Percentiles rank a stretch among this genome's conserved stretches.
Evolutionary conservation across 2,113 vertebrate genomes (phyloP).

Genomic region (Clarias gariepinus): DNA sequence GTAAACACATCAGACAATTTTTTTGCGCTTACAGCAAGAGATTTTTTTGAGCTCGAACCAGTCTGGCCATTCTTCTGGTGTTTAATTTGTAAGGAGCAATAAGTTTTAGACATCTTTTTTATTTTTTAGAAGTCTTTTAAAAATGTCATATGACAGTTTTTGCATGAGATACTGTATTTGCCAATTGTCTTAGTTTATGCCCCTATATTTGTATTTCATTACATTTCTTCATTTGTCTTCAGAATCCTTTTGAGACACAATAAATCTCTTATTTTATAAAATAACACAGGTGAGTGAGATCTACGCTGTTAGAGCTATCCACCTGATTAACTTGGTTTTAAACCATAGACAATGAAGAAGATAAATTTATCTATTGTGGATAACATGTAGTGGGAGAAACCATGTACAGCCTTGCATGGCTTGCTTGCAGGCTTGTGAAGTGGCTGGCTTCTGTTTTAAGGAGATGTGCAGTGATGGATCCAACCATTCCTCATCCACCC

Average conservation of each 20-base stretch:
- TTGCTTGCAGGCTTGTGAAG: conserved; percentile 23
- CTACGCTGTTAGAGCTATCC: background rate
- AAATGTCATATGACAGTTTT: background rate
- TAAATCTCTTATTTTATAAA: conserved; percentile 6
- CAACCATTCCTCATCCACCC: conserved; percentile 39
- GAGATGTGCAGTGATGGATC: background rate
- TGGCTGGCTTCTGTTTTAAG: conserved; percentile 18
- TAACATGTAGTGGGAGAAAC: conserved; percentile 9
- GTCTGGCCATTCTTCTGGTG: background rate
- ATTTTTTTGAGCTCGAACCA: too few relatives aligned
- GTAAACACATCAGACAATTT: too few relatives aligned
- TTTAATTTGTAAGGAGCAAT: background rate
- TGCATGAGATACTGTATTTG: conserved; percentile 1
- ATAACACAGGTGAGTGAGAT: background rate
- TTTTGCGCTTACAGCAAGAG: too few relatives aligned
- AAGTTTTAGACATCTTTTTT: background rate
- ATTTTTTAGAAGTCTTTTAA: background rate
- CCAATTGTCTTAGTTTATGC: background rate
- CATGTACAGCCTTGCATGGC: conserved; percentile 1
- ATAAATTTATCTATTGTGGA: conserved; percentile 32
- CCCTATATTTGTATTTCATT: background rate
- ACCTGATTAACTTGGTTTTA: conserved; percentile 31
- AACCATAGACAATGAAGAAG: conserved; percentile 22
- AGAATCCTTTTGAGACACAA: background rate
- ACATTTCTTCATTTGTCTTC: background rate